A percentile compares a stretch with the other conserved stretches of the same genome.
These are phyloP conservation scores for Xyrauchen texanus DNA, from an alignment of 2,113 vertebrate species.

Conservation along the genomic window DNA sequence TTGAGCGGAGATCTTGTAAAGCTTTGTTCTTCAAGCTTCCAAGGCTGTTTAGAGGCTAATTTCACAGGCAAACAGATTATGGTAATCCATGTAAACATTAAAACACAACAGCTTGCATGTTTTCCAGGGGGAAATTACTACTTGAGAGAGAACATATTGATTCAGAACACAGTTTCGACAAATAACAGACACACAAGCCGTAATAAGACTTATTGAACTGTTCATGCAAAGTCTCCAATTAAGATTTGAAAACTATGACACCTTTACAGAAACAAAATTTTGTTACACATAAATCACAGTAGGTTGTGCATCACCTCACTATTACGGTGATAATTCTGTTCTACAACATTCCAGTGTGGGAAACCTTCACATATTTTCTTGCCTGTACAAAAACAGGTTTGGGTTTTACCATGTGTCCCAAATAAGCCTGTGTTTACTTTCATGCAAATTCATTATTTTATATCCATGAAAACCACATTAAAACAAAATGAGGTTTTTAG, in stretches of 20 bases:
- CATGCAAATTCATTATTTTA: no score
- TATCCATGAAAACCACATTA: no score
- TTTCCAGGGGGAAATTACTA: constrained; percentile 76
- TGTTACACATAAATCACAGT: not conserved
- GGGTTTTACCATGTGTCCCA: not conserved
- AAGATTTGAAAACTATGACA: constrained; percentile 58
- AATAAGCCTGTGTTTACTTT: no score
- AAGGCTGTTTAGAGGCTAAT: constrained; percentile 77
- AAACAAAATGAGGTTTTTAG: no score
- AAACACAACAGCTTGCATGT: constrained; percentile 76
- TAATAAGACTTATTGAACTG: constrained; percentile 72
- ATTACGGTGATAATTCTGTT: not conserved
- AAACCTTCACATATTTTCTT: not conserved
- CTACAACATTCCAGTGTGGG: not conserved
- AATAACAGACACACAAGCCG: constrained; percentile 70
- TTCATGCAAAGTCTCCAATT: constrained; percentile 58
- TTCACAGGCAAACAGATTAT: constrained; percentile 82
- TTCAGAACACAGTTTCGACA: constrained; percentile 65
- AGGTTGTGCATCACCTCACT: not conserved
- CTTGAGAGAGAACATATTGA: constrained; percentile 74
- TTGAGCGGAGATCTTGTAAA: constrained; percentile 65
- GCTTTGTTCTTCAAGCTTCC: constrained; percentile 70
- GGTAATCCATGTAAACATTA: constrained; percentile 80
- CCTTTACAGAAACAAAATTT: constrained; percentile 17
- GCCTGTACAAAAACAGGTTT: not conserved